A percentile compares a stretch with the other conserved stretches of the same genome.
Evolutionary conservation across 2,888 invertebrate genomes (phyloP).

Genomic region (Trachelus troglodyta): DNA sequence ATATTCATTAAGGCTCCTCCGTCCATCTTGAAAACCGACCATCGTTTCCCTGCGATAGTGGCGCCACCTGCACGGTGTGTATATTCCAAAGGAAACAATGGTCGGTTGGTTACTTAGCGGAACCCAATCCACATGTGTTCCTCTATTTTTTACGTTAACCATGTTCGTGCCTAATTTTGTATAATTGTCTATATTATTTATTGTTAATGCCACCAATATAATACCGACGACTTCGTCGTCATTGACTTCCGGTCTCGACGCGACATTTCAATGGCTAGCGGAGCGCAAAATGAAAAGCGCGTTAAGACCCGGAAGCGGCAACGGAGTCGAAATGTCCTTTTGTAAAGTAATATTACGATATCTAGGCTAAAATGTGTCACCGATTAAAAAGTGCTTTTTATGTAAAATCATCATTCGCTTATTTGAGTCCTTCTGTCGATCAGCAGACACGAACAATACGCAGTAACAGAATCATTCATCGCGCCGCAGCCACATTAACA

Average conservation of each 20-base stretch:
- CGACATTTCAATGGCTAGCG: neutral
- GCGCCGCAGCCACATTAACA: neutral
- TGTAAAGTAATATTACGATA: neutral
- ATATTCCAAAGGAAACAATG: neutral
- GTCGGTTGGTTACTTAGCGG: neutral
- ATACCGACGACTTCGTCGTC: neutral
- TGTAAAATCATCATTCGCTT: neutral
- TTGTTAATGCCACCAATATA: conserved; percentile 5
- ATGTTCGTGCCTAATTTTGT: conserved; percentile 8
- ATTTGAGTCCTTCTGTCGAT: neutral
- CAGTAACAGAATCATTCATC: neutral
- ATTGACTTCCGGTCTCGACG: neutral
- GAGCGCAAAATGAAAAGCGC: neutral
- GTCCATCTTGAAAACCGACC: neutral
- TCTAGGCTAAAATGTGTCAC: neutral
- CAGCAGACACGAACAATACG: neutral
- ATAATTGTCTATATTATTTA: conserved; percentile 14
- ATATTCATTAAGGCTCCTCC: neutral
- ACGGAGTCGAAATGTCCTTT: neutral
- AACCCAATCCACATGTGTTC: conserved; percentile 8
- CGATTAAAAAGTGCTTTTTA: neutral
- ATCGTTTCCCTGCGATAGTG: neutral
- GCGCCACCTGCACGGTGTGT: neutral
- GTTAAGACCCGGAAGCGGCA: neutral
- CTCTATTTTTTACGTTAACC: neutral